Conservation (phyloP, 2,113 vertebrate species). For the Petroica traversi region DNA sequence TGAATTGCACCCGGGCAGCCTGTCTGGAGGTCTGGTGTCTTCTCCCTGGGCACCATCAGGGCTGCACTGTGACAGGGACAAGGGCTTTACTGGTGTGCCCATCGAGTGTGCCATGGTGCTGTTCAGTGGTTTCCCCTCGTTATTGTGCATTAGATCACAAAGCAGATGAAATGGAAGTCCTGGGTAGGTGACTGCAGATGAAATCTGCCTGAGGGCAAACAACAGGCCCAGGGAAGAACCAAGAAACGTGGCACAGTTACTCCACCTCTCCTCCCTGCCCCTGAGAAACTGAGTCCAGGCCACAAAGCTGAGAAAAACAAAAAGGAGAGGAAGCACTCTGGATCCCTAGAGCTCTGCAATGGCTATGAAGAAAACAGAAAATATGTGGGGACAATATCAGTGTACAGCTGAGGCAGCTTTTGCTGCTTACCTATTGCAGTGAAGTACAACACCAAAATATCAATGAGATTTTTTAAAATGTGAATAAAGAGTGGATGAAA, state of each 20-base stretch:
- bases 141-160: not conserved
- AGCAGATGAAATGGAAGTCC: slow-evolving; percentile 1
- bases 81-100: accelerated
- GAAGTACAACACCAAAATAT: not conserved
- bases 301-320: not conserved
- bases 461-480: not conserved
- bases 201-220: not conserved
- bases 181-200: not conserved
- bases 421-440: not conserved
- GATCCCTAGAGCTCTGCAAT: not conserved
- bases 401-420: not conserved
- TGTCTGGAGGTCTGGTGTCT: not conserved
- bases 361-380: not conserved
- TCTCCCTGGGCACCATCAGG: not conserved
- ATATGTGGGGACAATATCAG: not conserved
- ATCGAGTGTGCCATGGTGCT: not conserved
- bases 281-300: not conserved
- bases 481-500: not conserved
- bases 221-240: accelerated
- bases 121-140: accelerated
- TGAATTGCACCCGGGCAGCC: not conserved
- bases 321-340: not conserved
- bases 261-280: not conserved
- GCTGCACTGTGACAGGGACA: not conserved
- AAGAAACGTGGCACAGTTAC: not conserved